Evolutionary conservation across 2,113 vertebrate genomes (phyloP).

Genomic region (Melanerpes formicivorus): DNA sequence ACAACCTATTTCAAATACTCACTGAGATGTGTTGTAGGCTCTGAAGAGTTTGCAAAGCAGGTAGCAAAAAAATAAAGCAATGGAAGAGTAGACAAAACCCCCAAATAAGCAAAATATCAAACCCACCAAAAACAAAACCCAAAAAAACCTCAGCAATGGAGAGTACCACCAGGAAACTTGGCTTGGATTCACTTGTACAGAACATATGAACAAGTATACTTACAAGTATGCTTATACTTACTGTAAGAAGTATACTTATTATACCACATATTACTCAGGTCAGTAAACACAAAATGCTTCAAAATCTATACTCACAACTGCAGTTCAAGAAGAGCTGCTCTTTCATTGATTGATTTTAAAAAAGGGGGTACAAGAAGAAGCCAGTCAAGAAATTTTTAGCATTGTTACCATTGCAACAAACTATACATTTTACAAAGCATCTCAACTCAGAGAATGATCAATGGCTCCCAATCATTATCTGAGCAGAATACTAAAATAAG

Average conservation of each 20-base stretch:
- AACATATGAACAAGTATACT: neutral
- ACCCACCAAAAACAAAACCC: no score
- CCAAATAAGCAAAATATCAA: no score
- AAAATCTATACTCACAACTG: neutral
- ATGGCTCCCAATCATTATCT: slow-evolving; percentile 21
- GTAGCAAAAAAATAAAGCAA: neutral
- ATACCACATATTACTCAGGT: neutral
- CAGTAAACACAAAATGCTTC: neutral
- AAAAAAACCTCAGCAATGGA: neutral
- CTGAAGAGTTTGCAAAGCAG: neutral
- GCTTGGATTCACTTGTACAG: neutral
- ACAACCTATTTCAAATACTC: neutral
- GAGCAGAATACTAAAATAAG: slow-evolving; percentile 34
- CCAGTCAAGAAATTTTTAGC: neutral
- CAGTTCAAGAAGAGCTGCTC: neutral
- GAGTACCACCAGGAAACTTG: neutral
- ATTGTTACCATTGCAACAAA: neutral
- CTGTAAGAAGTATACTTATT: neutral
- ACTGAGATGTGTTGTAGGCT: neutral
- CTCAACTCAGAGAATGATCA: neutral
- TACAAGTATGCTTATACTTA: no score
- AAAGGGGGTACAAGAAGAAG: neutral
- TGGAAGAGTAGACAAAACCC: neutral
- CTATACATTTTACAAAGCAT: neutral
- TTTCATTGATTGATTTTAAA: no score